Percentiles rank a stretch among this genome's conserved stretches.
phyloP scores from a whole-genome alignment of 92 coral and sea anemone species.

The Blastomussa wellsi region DNA sequence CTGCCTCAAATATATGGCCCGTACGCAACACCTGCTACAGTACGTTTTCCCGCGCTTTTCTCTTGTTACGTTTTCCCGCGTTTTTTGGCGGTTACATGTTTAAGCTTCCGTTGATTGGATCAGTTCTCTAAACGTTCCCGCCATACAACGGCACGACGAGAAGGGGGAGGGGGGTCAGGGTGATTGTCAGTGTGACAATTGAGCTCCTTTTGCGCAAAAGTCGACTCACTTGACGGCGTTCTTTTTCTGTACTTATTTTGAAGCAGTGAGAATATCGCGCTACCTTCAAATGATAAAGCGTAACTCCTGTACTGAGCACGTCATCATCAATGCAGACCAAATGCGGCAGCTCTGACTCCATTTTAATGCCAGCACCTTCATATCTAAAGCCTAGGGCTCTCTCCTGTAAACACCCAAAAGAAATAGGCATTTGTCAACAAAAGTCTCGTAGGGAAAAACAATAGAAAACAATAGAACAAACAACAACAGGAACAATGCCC shows the following conservation, averaged over 20 bases:
- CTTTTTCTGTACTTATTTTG: too few species aligned
- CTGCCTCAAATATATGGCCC: too few species aligned
- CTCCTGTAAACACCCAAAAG: constrained; percentile 59
- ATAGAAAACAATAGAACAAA: too few species aligned
- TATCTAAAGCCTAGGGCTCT: constrained; percentile 97
- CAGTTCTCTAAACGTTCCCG: neutral
- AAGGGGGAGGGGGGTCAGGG: too few species aligned
- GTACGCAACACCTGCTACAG: too few species aligned
- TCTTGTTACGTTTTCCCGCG: neutral
- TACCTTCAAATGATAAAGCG: constrained; percentile 94
- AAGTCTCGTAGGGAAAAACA: too few species aligned
- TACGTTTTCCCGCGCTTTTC: neutral
- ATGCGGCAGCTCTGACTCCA: constrained; percentile 98
- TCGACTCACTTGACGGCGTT: too few species aligned
- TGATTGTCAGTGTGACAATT: too few species aligned
- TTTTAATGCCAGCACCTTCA: constrained; percentile 95
- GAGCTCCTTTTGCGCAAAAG: too few species aligned
- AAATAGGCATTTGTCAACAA: neutral
- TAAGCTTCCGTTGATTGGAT: neutral
- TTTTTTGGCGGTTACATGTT: neutral
- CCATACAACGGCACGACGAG: neutral
- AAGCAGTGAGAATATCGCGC: neutral
- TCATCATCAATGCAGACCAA: constrained; percentile 97
- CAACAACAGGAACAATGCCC: too few species aligned
- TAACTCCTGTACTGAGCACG: constrained; percentile 93